Conservation (phyloP, 2,113 vertebrate species). For the Brachyhypopomus occidentalis region DNA sequence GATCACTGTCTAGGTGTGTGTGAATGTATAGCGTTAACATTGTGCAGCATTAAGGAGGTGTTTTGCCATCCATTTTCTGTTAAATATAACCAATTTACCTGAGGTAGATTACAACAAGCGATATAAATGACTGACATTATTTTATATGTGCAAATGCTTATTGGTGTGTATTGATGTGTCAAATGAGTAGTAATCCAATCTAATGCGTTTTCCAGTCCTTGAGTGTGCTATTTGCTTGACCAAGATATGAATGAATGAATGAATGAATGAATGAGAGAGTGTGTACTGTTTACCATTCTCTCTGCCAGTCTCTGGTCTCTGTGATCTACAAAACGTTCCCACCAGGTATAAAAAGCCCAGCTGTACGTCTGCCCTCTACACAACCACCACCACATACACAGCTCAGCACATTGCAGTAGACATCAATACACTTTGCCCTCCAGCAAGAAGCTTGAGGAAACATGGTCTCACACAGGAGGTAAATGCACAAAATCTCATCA, state of each 20-base stretch:
- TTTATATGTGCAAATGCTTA: too few species aligned
- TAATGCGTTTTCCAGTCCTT: too few species aligned
- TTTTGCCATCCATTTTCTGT: too few species aligned
- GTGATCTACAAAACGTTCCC: slow-evolving; percentile 62
- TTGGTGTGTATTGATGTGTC: too few species aligned
- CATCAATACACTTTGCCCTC: not conserved
- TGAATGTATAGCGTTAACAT: not conserved
- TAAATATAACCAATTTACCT: too few species aligned
- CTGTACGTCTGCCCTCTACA: slow-evolving; percentile 65
- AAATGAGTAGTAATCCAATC: too few species aligned
- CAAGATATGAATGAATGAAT: not conserved
- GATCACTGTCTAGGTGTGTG: not conserved
- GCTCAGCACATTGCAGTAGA: not conserved
- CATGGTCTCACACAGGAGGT: not conserved
- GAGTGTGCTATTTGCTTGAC: too few species aligned
- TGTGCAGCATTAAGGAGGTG: too few species aligned
- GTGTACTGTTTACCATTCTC: slow-evolving; percentile 71
- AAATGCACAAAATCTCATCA: not conserved
- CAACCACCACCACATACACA: not conserved
- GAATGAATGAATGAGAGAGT: too few species aligned
- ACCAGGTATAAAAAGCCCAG: slow-evolving; percentile 80
- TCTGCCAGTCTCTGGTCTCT: slow-evolving; percentile 75
- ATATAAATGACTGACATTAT: too few species aligned
- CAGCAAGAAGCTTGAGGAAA: not conserved
- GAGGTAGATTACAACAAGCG: too few species aligned